Conservation (phyloP, 2,888 invertebrate species). For the Julus scanicus region DNA sequence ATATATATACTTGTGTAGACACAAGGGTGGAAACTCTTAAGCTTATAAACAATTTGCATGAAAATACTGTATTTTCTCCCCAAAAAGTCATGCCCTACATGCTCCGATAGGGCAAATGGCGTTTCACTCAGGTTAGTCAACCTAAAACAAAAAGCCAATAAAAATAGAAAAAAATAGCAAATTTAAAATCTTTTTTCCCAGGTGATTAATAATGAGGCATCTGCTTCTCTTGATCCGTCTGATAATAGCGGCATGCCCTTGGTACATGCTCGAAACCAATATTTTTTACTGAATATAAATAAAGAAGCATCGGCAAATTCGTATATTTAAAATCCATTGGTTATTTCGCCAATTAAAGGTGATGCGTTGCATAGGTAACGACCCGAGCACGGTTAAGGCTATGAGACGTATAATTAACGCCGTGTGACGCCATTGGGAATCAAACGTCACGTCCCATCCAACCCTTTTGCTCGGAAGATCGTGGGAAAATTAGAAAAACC, state of each 20-base stretch:
- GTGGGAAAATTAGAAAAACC: slow-evolving; percentile 49
- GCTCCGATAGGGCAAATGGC: slow-evolving; percentile 15
- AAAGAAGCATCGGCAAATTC: neutral
- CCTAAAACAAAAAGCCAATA: slow-evolving; percentile 37
- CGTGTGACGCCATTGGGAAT: slow-evolving; percentile 38
- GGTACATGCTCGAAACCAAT: slow-evolving; percentile 15
- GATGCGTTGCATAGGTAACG: slow-evolving; percentile 22
- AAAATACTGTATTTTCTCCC: neutral
- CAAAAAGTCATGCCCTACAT: slow-evolving; percentile 1
- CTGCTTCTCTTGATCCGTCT: neutral
- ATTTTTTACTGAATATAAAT: slow-evolving; percentile 33
- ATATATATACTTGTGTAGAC: too few species aligned
- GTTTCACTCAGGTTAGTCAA: slow-evolving; percentile 19
- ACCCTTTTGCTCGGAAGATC: slow-evolving; percentile 37
- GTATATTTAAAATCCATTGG: neutral
- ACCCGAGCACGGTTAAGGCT: slow-evolving; percentile 19
- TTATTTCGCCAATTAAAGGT: slow-evolving; percentile 4
- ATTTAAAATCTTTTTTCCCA: slow-evolving; percentile 22
- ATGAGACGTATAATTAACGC: slow-evolving; percentile 47
- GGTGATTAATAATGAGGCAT: neutral
- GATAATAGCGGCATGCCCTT: slow-evolving; percentile 27
- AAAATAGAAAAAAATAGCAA: neutral
- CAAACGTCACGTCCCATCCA: slow-evolving; percentile 4
- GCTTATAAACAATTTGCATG: slow-evolving; percentile 34
- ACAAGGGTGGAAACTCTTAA: neutral